Conservation (phyloP, 2,113 vertebrate genomes). For the Myrmophylax atrothorax region DNA sequence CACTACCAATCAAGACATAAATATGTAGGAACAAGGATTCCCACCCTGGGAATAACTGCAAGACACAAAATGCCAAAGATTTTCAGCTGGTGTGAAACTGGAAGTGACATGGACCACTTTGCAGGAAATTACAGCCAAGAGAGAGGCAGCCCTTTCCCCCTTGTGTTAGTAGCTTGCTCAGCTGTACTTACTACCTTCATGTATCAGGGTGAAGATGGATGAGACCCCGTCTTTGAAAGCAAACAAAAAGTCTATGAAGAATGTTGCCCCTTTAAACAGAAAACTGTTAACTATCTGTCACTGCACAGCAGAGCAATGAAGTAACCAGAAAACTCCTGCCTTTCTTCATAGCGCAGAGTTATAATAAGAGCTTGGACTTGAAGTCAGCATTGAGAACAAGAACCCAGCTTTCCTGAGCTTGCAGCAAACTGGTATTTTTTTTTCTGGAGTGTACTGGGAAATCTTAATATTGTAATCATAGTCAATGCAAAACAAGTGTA, state of each 20-base stretch:
- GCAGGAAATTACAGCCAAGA: not conserved
- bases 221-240: not conserved
- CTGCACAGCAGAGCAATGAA: not conserved
- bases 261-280: not conserved
- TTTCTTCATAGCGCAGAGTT: not conserved
- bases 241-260: not conserved
- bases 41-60: not conserved
- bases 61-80: not conserved
- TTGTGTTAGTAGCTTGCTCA: not conserved
- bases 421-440: not conserved
- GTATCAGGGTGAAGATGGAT: not conserved
- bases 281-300: not conserved
- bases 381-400: not conserved
- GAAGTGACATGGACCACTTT: not conserved
- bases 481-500: not conserved
- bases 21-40: not conserved
- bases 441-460: not conserved
- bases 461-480: not conserved
- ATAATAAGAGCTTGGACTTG: not conserved
- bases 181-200: not conserved
- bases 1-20: not conserved
- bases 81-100: not conserved
- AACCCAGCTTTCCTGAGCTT: not conserved
- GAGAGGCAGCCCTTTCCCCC: not conserved
- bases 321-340: not conserved